These are phyloP conservation scores for Leucozona laternaria DNA, from an alignment of 2,888 invertebrate species.

Conservation along the genomic window DNA sequence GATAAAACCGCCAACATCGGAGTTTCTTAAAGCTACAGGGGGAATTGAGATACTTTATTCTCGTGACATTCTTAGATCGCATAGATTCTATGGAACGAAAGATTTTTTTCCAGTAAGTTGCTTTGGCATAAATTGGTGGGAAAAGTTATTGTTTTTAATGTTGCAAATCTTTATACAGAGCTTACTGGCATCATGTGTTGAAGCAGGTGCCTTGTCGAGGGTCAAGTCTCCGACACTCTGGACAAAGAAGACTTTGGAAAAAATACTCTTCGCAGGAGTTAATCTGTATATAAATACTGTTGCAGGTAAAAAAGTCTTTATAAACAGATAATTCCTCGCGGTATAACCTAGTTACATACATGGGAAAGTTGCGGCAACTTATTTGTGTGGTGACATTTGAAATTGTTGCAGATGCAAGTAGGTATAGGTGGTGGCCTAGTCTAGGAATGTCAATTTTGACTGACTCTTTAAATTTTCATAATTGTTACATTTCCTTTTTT, in stretches of 20 bases:
- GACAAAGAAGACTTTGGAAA: slow-evolving; percentile 67
- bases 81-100: slow-evolving; percentile 59
- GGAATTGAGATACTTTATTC: slow-evolving; percentile 56
- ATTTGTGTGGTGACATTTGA: no score
- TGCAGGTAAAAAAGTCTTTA: no score
- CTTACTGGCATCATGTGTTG: slow-evolving; percentile 72
- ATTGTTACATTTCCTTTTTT: no score
- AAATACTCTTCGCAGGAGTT: slow-evolving; percentile 49
- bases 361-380: no score
- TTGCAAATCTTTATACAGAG: slow-evolving; percentile 55
- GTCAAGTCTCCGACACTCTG: slow-evolving; percentile 56
- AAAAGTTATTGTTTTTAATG: not conserved
- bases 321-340: no score
- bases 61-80: slow-evolving; percentile 16
- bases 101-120: slow-evolving; percentile 62
- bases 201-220: slow-evolving; percentile 63
- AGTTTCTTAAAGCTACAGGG: not conserved
- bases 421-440: no score
- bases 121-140: not conserved
- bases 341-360: no score
- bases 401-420: no score
- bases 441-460: no score
- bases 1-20: not conserved
- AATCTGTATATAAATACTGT: slow-evolving; percentile 69
- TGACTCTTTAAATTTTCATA: no score